Conservation (phyloP, 2,888 invertebrate genomes). For the Spialia ferax region DNA sequence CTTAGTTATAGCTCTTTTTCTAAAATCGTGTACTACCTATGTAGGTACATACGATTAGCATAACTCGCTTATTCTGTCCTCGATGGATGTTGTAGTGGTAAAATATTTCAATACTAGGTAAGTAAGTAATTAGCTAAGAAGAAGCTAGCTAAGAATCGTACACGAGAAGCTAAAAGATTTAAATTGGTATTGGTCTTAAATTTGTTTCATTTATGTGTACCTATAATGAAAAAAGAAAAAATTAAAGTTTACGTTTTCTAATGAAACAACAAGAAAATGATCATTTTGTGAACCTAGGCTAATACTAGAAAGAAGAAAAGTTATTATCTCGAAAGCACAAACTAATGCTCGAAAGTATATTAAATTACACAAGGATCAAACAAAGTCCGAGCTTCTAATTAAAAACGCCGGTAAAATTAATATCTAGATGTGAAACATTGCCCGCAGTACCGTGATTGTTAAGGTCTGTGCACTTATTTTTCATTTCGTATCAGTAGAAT, state of each 20-base stretch:
- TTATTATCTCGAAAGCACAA: not conserved
- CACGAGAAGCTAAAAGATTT: too few species aligned
- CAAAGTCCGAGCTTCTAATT: conserved; percentile 13
- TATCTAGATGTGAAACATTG: conserved; percentile 41
- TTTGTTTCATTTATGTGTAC: too few species aligned
- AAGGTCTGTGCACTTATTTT: conserved; percentile 77
- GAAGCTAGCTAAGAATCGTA: too few species aligned
- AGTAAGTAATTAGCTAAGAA: too few species aligned
- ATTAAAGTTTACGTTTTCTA: too few species aligned
- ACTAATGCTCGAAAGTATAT: too few species aligned
- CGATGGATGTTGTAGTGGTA: not conserved
- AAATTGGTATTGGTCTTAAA: too few species aligned
- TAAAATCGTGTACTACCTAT: conserved; percentile 23
- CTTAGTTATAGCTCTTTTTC: conserved; percentile 49
- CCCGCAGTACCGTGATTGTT: conserved; percentile 53
- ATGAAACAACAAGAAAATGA: not conserved
- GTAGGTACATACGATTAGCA: too few species aligned
- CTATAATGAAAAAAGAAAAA: too few species aligned
- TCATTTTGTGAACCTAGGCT: not conserved
- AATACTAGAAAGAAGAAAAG: conserved; percentile 14
- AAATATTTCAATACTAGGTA: too few species aligned
- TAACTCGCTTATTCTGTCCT: too few species aligned
- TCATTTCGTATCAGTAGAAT: conserved; percentile 79
- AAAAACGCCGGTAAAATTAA: conserved; percentile 39
- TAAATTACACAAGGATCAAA: conserved; percentile 18